Evolutionary conservation across 2,888 invertebrate genomes (phyloP), one percentile per base, ranked within the genome.

Genomic region (Ormia ochracea): DNA sequence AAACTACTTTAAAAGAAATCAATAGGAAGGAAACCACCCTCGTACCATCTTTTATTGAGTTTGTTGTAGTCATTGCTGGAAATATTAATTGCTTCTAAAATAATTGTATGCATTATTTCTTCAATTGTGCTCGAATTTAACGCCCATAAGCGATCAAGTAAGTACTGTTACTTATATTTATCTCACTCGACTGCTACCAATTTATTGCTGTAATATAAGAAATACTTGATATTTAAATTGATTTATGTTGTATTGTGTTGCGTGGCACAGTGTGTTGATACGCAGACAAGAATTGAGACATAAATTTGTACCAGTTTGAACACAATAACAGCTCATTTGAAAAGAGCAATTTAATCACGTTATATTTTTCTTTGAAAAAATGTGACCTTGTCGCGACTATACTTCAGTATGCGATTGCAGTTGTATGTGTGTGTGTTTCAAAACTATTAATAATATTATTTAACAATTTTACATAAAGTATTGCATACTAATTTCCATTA

Each of bases 281-380:
- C 36, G 14, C 10, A 45, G 45, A 36, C 45, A 69, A 10, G 10
- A 17, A 36, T 52, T 23, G 21, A 58, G 45, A 69, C 69, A 58
- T 48, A 58, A 23, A 36, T 19, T 31, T 10, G 41, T 70, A 41
- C 50, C n/a, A 28, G 70, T 70, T 59, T 61, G 4, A 14, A 12
- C 0, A 50, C 26, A 33, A 28, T 59, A 45, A 31, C 36, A 19
- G 36, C 58, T 9, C 9, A 38, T 33, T 70, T 33, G n/a, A 21
- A 12, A 12, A 72, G 12, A 75, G 41, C 41, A 45, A 75, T 66
- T 59, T 23, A 70, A 56, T 61, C 79, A 80, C 75, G 79, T 72
- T 75, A 80, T n/a, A n/a, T 68, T 66, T 80, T 61, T 75, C 70
- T 75, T 54, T 72, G 19, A 54, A 72, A 75, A 50, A 23, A 14